Base-by-base conservation (phyloP, 2,888 invertebrate species). In the Argyresthia goedartella region DNA sequence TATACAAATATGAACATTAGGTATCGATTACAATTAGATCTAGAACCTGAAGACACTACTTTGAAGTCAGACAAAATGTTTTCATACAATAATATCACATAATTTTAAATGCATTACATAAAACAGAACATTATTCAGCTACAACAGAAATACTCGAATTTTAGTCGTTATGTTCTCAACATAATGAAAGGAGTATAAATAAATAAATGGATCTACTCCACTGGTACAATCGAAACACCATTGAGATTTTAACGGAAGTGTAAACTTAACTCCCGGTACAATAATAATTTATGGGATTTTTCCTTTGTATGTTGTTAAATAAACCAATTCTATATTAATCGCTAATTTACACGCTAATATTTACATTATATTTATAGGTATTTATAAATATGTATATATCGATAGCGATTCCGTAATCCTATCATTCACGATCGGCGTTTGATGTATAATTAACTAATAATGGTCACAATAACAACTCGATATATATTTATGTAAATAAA, bases 381-480 rank as follows among this genome's bases (percentile, higher is more conserved):
- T 85, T 81, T 85, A 85, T 86, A 86, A 85, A 86, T 86, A 86
- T 85, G 82, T 84, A 86, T 86, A 82, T 82, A 77, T 78, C 70
- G 79, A 84, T 81, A 84, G 81, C 71, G 80, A 81, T 78, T 79
- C 69, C 69, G 75, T 73, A 78, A 82, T 71, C 81, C 76, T 81
- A 81, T 84, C 81, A 65, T 74, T 76, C 79, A 80, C 77, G 71
- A 72, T 79, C 78, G 75, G 79, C 76, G 67, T 81, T 75, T 77
- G 71, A 80, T 82, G 84, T 85, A 85, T 84, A 86, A 82, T 86
- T 86, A 85, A 84, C 84, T 84, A 86, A 84, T n/a, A n/a, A 81
- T 84, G 84, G 82, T 86, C 85, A 84, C 81, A 73, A 79, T 85
- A 85, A 85, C 84, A 84, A 82, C 76, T 84, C 77, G 76, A 84